phyloP scores from a whole-genome alignment of 35 echinoderm and acorn worm species.

The Chiridota heheva region DNA sequence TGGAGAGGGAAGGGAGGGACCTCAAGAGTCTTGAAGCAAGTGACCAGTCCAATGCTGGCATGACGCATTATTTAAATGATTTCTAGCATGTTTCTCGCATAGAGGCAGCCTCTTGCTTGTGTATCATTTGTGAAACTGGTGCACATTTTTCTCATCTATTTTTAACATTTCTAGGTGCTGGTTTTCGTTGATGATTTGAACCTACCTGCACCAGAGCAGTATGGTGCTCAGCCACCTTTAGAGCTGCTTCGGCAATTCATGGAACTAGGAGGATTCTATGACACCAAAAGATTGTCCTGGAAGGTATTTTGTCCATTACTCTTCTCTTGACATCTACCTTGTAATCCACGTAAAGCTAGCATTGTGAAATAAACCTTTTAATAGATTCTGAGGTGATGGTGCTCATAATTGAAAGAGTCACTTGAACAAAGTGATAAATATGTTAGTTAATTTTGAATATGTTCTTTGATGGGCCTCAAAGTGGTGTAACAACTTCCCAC shows the following conservation, averaged over 20 bases:
- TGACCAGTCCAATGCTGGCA: too few relatives aligned
- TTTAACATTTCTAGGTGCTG: conserved; percentile 63
- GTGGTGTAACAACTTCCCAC: too few relatives aligned
- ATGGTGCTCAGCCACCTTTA: conserved; percentile 95
- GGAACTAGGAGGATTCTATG: conserved; percentile 95
- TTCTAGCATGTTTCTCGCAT: too few relatives aligned
- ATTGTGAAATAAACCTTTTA: not conserved
- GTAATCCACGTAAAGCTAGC: not conserved
- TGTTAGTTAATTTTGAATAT: too few relatives aligned
- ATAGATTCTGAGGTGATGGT: not conserved
- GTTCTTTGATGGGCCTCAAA: too few relatives aligned
- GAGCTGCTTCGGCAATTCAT: conserved; percentile 91
- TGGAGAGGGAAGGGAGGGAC: too few relatives aligned
- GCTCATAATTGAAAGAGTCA: too few relatives aligned
- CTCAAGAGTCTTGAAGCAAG: too few relatives aligned
- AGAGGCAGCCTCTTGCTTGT: too few relatives aligned
- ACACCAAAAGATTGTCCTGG: conserved; percentile 83
- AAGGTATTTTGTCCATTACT: conserved; percentile 79
- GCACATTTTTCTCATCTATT: not conserved
- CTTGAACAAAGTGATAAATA: too few relatives aligned
- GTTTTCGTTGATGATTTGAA: conserved; percentile 99
- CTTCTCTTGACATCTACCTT: not conserved
- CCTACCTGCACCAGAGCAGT: conserved; percentile 88
- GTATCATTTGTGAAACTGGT: too few relatives aligned
- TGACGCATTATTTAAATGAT: too few relatives aligned